Base-by-base conservation (phyloP, 2,797 vertebrate species). In the Pipistrellus nathusii region DNA sequence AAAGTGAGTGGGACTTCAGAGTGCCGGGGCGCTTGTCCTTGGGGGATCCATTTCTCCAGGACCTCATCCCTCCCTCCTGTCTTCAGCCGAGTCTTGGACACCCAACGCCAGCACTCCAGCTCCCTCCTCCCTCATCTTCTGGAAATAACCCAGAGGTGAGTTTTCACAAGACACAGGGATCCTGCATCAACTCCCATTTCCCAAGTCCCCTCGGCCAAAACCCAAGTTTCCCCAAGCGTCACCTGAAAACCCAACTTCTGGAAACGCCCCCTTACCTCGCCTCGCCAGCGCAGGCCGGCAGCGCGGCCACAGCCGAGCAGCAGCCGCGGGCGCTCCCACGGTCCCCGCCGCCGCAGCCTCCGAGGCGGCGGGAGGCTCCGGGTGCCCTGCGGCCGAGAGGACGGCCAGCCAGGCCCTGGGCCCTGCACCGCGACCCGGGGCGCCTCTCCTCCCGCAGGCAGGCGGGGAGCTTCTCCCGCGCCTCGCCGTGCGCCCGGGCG, bases 161-260 rank as follows among this genome's bases (percentile, higher is more conserved):
- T 27, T 82, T 83, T 73, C 75, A 68, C 15, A 8, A 85, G 64
- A 44, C 66, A 18, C 32, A 21, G 64, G 18, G 27, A 51, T n/a
- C 15, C 51, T 30, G 30, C 38, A 62, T 71, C 80, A 71, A 35
- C 53, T 55, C 59, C 57, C 46, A 2, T 66, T 38, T 46, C 30
- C 55, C 82, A 21, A 44, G n/a, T 86, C 69, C 53, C 35, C 55
- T 41, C 6, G 66, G 41, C 92, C 64, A 88, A 46, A 88, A 46
- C 3, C 48, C 89, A 84, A 90, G 86, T 94, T 94, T 83, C 75
- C 89, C 85, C 86, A 66, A 8, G 27, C n/a, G 41, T 72, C 66
- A 23, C 82, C 82, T 5, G 59, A 86, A 94, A 30, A 86, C 93
- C 80, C 62, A 94, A 96, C 93, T 96, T 96, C 27, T 85, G 85